Conservation (phyloP, 2,888 invertebrate genomes). For the Linnaemya vulpina region DNA sequence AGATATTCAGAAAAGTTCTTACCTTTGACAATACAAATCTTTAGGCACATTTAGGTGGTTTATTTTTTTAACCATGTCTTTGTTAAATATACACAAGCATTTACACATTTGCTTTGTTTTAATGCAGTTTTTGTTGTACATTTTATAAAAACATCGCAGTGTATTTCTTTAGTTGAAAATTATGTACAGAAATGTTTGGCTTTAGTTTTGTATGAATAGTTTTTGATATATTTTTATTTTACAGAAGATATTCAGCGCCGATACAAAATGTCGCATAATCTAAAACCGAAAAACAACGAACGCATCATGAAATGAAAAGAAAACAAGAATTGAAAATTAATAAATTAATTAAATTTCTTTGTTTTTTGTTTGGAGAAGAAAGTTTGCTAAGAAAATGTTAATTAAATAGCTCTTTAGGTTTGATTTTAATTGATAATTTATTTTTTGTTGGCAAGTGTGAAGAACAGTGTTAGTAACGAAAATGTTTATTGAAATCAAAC, state of each 20-base stretch:
- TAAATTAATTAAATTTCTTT: slow-evolving; percentile 51
- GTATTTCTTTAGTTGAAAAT: slow-evolving; percentile 50
- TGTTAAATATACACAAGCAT: slow-evolving; percentile 73
- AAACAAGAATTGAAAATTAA: slow-evolving; percentile 76
- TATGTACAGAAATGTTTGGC: slow-evolving; percentile 58
- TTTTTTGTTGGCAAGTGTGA: slow-evolving; percentile 2
- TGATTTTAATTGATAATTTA: no score
- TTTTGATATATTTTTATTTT: slow-evolving; percentile 76
- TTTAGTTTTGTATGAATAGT: slow-evolving; percentile 52
- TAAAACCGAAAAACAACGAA: slow-evolving; percentile 81
- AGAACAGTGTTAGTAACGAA: slow-evolving; percentile 50
- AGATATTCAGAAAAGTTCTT: slow-evolving; percentile 69
- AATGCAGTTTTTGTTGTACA: slow-evolving; percentile 31
- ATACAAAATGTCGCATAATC: slow-evolving; percentile 84
- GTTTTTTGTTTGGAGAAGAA: slow-evolving; percentile 53
- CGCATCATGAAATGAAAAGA: slow-evolving; percentile 81
- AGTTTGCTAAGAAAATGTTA: slow-evolving; percentile 21
- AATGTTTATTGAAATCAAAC: slow-evolving; percentile 7
- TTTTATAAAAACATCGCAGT: slow-evolving; percentile 67
- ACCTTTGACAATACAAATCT: slow-evolving; percentile 74
- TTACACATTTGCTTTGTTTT: slow-evolving; percentile 13
- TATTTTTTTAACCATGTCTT: slow-evolving; percentile 72
- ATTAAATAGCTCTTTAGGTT: background rate
- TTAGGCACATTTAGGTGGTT: slow-evolving; percentile 71
- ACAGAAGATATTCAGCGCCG: slow-evolving; percentile 83